Base-by-base conservation (phyloP, 2,797 vertebrate species). In the Myotis myotis region DNA sequence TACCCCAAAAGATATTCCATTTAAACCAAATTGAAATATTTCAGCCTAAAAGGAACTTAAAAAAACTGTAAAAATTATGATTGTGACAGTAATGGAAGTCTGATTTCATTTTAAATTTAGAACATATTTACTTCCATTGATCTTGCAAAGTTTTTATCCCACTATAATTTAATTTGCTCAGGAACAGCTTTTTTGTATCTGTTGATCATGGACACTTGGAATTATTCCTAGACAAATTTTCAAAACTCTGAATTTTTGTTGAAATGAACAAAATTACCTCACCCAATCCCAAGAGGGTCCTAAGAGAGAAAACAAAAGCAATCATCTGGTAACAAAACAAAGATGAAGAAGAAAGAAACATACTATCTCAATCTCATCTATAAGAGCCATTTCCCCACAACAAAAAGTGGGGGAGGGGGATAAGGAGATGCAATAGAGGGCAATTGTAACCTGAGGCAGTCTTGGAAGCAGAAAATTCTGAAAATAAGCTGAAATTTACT, bases 401-500 rank as follows among this genome's bases (percentile, higher is more conserved):
- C 19, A 36, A 2, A 86, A 92, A 78, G 20, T 66, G 22, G 1
- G 23, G 44, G 38, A 28, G 16, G 62, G 33, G 66, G 66, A 7
- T 68, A 36, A 62, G 30, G 38, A 87, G 28, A 88, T 64, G 10
- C 8, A 62, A 68, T 20, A 68, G 23, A 88, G 12, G 38, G 20
- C 13, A 62, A 38, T 28, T 81, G 3, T 79, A 93, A 88, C 28
- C 49, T 87, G 23, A 85, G 30, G 15, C 23, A 87, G 12, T 49
- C 15, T 83, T n/a, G 5, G 53, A 87, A 9, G 71, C 30, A 78
- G 36, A 41, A 49, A 89, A 88, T 33, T 68, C 57, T 79, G 41
- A 47, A 94, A 91, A 91, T 66, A 88, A 83, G 51, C 57, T 70
- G 74, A 81, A 78, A 22, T 90, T 64, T 89, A 22, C 25, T 75